Base-by-base conservation (phyloP, 2,888 invertebrate genomes). In the Formica aserva region DNA sequence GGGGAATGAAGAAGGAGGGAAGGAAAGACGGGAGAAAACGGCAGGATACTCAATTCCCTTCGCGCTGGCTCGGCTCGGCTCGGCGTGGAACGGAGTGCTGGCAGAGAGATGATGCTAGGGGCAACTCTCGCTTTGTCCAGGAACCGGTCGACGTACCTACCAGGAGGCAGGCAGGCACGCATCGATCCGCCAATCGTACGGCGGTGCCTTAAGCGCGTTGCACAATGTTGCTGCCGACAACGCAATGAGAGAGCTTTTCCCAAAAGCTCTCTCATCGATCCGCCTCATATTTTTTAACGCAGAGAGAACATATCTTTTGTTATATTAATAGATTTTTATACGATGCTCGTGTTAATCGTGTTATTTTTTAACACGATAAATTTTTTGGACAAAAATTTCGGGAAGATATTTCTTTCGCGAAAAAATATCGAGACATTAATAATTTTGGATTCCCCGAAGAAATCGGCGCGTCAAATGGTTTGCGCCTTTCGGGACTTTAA, bases 61-160 rank as follows among this genome's bases (percentile, higher is more conserved):
- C 81, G 84, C 87, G 88, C 72, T 62, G 41, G 55, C 32, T 80
- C 41, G 18, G 41, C 60, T 45, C 32, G 69, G 48, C 26, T 57
- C 60, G 55, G 66, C 41, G 63, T 69, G 48, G 38, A 41, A 62
- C 35, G 29, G 77, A 76, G 62, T 55, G 35, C 78, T 71, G 89
- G 71, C 78, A 77, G 85, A 83, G 84, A 77, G 85, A 83, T 85
- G 86, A 86, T 84, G 88, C 90, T 90, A 87, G 84, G 88, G 87
- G 91, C 87, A 90, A 83, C 83, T 80, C 78, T 88, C 85, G 90
- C 91, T 91, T 91, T 91, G 91, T 91, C 90, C 89, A 87, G 91
- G 91, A 90, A 91, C 91, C 91, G 91, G 91, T 91, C 90, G 90
- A 89, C 90, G 87, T 90, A 86, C 88, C 88, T 90, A 87, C 90